Percentiles rank a stretch among this genome's conserved stretches.
These are phyloP conservation scores for Andricus grossulariae DNA, from an alignment of 1,140 invertebrate genomes.

Conservation along the genomic window DNA sequence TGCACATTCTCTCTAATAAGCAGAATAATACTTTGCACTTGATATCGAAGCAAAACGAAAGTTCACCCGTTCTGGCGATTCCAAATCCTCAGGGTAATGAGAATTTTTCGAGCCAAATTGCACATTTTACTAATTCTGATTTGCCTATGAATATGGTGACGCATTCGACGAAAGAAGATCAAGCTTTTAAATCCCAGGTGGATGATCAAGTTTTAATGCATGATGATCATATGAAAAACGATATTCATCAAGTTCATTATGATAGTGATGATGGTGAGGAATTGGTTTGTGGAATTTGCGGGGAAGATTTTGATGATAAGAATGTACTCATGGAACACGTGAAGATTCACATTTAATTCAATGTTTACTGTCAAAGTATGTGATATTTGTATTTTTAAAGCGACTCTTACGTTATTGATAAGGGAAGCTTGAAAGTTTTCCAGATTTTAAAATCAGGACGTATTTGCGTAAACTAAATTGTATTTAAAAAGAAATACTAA, in stretches of 20 bases:
- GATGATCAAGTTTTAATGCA: conserved; percentile 52
- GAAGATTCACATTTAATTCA: conserved; percentile 70
- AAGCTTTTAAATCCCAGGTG: conserved; percentile 38
- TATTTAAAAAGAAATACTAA: too few species aligned
- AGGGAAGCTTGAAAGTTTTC: too few species aligned
- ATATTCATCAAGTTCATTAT: conserved; percentile 55
- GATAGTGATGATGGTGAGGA: conserved; percentile 58
- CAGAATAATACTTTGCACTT: conserved; percentile 61
- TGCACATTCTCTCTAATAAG: conserved; percentile 51
- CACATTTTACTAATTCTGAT: conserved; percentile 47
- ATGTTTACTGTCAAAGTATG: conserved; percentile 45
- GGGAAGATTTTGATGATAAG: conserved; percentile 68
- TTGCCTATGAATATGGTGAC: conserved; percentile 49
- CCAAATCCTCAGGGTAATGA: conserved; percentile 64
- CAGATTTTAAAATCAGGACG: too few species aligned
- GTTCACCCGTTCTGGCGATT: conserved; percentile 63
- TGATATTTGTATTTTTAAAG: conserved; percentile 42
- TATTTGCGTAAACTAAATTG: background rate
- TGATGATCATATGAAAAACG: conserved; percentile 39
- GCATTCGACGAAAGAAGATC: conserved; percentile 37
- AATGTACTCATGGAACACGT: conserved; percentile 70
- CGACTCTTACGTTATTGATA: too few species aligned
- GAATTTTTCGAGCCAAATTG: conserved; percentile 66
- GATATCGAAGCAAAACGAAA: conserved; percentile 67
- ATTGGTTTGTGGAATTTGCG: conserved; percentile 69